Base-by-base conservation (phyloP, 2,113 vertebrate genomes). In the Bufo gargarizans region DNA sequence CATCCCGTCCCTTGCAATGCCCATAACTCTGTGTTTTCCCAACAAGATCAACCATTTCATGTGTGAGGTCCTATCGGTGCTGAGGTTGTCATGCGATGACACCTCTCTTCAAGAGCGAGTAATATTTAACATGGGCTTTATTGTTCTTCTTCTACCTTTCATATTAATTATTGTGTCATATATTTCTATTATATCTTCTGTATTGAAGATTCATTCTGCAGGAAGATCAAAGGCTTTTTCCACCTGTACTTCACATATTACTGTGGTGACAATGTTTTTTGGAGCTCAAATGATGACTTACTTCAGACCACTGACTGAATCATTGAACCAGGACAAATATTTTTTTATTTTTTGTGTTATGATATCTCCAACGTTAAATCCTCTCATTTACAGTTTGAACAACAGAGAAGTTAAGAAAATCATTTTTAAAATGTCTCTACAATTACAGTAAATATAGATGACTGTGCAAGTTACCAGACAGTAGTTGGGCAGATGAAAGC, bases 41-140 rank as follows among this genome's bases (percentile, higher is more conserved):
- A 80, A 88, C 33, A 71, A 87, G 0, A 89, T 91, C 71, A 88
- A 90, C 19, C 90, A 91, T 53, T 90, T 88, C 59, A 86, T 65
- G 22, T 90, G 91, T 0, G 89, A 90, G 50, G 45, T 86, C 2
- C 85, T 78, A 47, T 33, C 87, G 0, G 19, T 90, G 49, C 33
- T 89, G 8, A 86, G 20, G 3, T 72, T 90, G 4, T 85, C 89
- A 19, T 91, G 90, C 77, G 82, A 82, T 0, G 10, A 82, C 11
- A 86, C 71, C 0, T 53, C 22, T 72, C 7, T 55, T 55, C 87
- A 76, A 0, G 22, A 89, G 33, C 82, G 11, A 6, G 16, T 86
- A 0, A 5, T 87, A 14, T 55, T 82, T 53, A 33, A 4, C 0
- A n/a, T 87, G 0, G 1, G 65, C 5, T 77, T 81, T 19, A 1